These are phyloP conservation scores for Glareola pratincola DNA, from an alignment of 2,113 vertebrate species.

Conservation along the genomic window DNA sequence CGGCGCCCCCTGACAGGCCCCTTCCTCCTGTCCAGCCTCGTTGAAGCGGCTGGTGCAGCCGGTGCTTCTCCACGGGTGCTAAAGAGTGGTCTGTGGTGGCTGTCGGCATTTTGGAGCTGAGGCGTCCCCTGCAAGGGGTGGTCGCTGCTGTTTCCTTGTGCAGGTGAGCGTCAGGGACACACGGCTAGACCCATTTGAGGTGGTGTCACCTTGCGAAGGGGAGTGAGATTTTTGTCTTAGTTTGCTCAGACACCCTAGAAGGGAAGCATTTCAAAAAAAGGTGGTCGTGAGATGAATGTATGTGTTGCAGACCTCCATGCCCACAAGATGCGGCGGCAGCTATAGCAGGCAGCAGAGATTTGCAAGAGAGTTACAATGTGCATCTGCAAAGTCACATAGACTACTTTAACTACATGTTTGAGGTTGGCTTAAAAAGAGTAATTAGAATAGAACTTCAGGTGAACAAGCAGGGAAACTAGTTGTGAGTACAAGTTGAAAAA, in stretches of 20 bases:
- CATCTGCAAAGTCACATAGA: not conserved
- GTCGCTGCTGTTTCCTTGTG: rapidly evolving
- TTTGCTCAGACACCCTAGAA: not conserved
- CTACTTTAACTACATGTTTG: rapidly evolving
- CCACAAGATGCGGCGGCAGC: too few species aligned
- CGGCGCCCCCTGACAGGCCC: not conserved
- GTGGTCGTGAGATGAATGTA: rapidly evolving
- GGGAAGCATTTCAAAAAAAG: not conserved
- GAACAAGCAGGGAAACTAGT: not conserved
- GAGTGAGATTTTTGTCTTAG: too few species aligned
- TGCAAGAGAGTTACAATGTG: too few species aligned
- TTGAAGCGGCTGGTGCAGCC: not conserved
- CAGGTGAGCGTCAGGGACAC: rapidly evolving
- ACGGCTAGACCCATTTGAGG: rapidly evolving
- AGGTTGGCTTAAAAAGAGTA: not conserved
- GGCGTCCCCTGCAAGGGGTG: rapidly evolving
- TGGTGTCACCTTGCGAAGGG: not conserved
- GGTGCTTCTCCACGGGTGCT: not conserved
- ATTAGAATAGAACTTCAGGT: too few species aligned
- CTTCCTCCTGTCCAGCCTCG: not conserved
- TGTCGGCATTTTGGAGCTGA: rapidly evolving
- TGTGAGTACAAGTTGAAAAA: not conserved
- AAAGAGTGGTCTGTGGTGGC: rapidly evolving
- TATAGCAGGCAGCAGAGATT: not conserved
- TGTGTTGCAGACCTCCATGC: rapidly evolving